A percentile compares a stretch with the other conserved stretches of the same genome.
Conservation (phyloP, 2,797 vertebrate species). For the Premnoplex brunnescens region DNA sequence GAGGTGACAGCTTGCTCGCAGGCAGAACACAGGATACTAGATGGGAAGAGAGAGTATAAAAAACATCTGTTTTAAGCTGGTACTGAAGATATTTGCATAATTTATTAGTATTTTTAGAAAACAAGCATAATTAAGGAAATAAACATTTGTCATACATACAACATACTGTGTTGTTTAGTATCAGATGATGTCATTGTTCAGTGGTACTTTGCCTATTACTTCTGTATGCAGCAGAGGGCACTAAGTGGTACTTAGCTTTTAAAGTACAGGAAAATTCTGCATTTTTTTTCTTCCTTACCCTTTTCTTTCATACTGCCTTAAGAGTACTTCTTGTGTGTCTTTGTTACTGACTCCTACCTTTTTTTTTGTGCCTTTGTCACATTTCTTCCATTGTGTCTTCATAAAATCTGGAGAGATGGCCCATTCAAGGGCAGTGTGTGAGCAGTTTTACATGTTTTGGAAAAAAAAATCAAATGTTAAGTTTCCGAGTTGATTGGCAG, state of each 20-base stretch:
- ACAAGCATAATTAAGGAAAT: slow-evolving; percentile 1
- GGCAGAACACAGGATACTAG: background rate
- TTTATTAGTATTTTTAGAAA: slow-evolving; percentile 30
- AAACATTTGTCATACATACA: background rate
- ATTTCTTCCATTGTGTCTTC: background rate
- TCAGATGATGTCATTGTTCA: background rate
- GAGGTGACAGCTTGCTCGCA: slow-evolving; percentile 8
- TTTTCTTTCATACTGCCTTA: background rate
- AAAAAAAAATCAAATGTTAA: background rate
- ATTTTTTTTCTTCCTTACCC: background rate
- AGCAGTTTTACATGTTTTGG: background rate
- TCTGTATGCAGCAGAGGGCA: slow-evolving; percentile 19
- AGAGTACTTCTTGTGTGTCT: background rate
- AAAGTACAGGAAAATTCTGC: background rate
- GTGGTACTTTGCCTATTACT: background rate
- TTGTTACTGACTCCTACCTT: background rate
- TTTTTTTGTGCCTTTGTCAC: background rate
- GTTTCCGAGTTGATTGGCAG: background rate
- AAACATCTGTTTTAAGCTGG: background rate
- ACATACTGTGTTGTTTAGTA: background rate
- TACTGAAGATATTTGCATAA: background rate
- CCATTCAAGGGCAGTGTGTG: background rate
- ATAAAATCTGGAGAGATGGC: background rate
- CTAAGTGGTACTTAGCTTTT: background rate
- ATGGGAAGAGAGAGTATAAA: background rate